Conservation (phyloP, 2,797 vertebrate genomes). For the Rhinichthys osculus region DNA sequence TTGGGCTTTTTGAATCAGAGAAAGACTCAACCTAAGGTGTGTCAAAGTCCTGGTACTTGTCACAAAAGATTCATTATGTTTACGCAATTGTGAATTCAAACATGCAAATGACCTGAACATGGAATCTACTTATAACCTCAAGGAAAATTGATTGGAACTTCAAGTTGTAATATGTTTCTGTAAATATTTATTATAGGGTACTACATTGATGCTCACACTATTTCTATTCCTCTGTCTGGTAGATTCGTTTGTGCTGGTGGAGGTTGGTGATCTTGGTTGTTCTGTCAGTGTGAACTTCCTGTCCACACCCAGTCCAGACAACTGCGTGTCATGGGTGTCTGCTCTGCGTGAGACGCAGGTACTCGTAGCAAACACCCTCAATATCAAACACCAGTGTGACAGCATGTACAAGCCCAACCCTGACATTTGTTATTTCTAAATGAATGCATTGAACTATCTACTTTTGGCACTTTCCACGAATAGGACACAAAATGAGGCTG, state of each 20-base stretch:
- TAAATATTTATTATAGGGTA: neutral
- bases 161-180: neutral
- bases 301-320: slow-evolving; percentile 71
- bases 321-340: slow-evolving; percentile 77
- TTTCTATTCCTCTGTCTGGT: slow-evolving; percentile 13
- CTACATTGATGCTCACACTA: neutral
- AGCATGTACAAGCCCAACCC: neutral
- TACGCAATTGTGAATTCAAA: neutral
- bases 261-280: slow-evolving; percentile 81
- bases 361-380: slow-evolving; percentile 22
- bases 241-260: slow-evolving; percentile 84
- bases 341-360: slow-evolving; percentile 78
- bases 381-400: neutral
- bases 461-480: neutral
- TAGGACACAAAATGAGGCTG: neutral
- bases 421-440: neutral
- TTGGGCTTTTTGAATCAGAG: neutral
- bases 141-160: neutral
- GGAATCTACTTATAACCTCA: neutral
- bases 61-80: neutral
- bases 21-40: slow-evolving; percentile 27
- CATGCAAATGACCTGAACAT: neutral
- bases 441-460: neutral
- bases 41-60: neutral
- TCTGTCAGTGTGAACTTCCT: slow-evolving; percentile 78